Evolutionary conservation across 2,797 vertebrate species (phyloP).

Genomic region (Sebastes trivittatus): DNA sequence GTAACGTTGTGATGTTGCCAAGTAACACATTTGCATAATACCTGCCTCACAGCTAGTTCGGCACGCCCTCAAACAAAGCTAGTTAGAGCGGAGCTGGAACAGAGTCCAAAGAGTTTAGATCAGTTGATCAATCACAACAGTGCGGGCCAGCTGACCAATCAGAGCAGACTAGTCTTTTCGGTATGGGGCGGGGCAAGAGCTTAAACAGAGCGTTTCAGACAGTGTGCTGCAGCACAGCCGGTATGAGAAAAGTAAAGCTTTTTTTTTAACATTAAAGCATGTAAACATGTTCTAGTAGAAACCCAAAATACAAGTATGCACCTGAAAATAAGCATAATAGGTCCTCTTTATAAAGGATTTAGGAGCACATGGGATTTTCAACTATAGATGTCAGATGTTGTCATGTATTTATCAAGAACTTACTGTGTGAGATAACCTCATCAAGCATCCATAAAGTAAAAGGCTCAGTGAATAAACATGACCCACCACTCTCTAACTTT

Average conservation of each 20-base stretch:
- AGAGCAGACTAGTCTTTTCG: too few species aligned
- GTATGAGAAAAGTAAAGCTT: neutral
- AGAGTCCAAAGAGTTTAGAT: neutral
- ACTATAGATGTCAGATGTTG: constrained; percentile 36
- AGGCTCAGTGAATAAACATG: constrained; percentile 44
- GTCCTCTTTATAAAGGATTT: neutral
- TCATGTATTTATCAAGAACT: constrained; percentile 30
- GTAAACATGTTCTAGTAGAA: neutral
- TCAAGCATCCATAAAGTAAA: neutral
- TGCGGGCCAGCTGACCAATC: too few species aligned
- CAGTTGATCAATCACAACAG: too few species aligned
- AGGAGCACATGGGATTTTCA: constrained; percentile 27
- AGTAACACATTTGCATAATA: neutral
- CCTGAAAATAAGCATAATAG: neutral
- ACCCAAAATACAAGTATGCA: neutral
- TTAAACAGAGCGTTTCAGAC: neutral
- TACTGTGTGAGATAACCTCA: neutral
- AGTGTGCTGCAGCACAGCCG: neutral
- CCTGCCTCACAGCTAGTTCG: neutral
- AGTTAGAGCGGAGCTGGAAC: neutral
- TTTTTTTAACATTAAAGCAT: neutral
- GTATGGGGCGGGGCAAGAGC: too few species aligned
- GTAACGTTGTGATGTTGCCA: neutral
- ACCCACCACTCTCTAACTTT: constrained; percentile 17
- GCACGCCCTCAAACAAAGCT: neutral